phyloP scores from a whole-genome alignment of 2,113 vertebrate genomes.

The Calidris pugnax region DNA sequence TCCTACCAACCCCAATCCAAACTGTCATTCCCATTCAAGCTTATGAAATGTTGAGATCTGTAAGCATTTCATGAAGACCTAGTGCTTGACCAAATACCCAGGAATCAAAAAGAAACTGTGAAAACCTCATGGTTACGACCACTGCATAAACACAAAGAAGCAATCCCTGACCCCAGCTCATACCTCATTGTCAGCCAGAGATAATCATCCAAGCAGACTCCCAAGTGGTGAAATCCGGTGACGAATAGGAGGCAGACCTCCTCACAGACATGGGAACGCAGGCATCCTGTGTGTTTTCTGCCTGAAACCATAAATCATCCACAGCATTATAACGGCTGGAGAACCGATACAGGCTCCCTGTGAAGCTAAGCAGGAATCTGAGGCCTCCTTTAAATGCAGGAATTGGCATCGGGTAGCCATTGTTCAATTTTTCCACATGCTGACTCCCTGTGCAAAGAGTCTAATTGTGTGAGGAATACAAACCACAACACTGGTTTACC shows the following conservation, averaged over 20 bases:
- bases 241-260: background rate
- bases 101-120: background rate
- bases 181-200: conserved; percentile 5
- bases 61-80: background rate
- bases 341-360: background rate
- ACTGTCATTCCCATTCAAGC: background rate
- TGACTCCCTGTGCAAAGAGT: background rate
- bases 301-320: conserved; percentile 47
- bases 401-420: background rate
- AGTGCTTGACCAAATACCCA: background rate
- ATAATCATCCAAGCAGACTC: conserved; percentile 18
- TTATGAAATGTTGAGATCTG: background rate
- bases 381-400: background rate
- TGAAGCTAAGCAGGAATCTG: background rate
- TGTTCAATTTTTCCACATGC: background rate
- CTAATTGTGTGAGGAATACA: background rate
- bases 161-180: background rate
- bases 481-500: background rate
- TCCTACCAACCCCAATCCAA: background rate
- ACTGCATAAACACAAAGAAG: background rate
- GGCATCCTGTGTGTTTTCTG: conserved; percentile 23
- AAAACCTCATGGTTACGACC: background rate
- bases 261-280: background rate
- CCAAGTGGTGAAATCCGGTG: background rate
- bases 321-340: background rate